A percentile compares a stretch with the other conserved stretches of the same genome.
Conservation (phyloP, 2,113 vertebrate genomes). For the Seriola aureovittata region DNA sequence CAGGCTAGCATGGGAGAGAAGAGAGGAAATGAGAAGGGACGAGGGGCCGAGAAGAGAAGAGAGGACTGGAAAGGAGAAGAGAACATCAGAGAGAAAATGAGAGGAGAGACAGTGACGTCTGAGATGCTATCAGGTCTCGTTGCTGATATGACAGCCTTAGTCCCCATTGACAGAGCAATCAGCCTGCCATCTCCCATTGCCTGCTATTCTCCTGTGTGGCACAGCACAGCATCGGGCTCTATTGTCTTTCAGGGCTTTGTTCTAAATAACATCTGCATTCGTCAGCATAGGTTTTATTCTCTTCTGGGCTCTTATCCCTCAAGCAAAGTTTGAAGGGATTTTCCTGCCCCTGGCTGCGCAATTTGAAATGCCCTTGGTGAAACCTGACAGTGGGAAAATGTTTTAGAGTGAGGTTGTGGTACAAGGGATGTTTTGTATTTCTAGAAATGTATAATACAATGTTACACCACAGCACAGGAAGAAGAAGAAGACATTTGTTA, state of each 20-base stretch:
- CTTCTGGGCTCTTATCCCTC: slow-evolving; percentile 65
- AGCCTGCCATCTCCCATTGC: slow-evolving; percentile 73
- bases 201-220: slow-evolving; percentile 57
- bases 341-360: slow-evolving; percentile 69
- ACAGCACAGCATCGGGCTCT: slow-evolving; percentile 55
- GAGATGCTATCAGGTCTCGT: slow-evolving; percentile 77
- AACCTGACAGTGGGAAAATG: slow-evolving; percentile 58
- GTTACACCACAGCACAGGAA: background rate
- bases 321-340: slow-evolving; percentile 77
- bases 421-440: slow-evolving; percentile 23
- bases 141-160: slow-evolving; percentile 79
- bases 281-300: slow-evolving; percentile 78
- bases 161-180: slow-evolving; percentile 76
- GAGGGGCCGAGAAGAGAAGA: slow-evolving; percentile 26
- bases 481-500: background rate
- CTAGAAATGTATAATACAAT: slow-evolving; percentile 6
- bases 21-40: slow-evolving; percentile 61
- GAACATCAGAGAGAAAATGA: slow-evolving; percentile 69
- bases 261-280: slow-evolving; percentile 82
- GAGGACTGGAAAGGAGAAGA: slow-evolving; percentile 65
- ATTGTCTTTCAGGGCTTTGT: slow-evolving; percentile 78
- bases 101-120: slow-evolving; percentile 77
- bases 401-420: slow-evolving; percentile 35
- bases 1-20: slow-evolving; percentile 27
- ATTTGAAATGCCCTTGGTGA: slow-evolving; percentile 73